Evolutionary conservation across 2,113 vertebrate species (phyloP), one percentile per base, ranked within the genome.

Genomic region (Burhinus oedicnemus): DNA sequence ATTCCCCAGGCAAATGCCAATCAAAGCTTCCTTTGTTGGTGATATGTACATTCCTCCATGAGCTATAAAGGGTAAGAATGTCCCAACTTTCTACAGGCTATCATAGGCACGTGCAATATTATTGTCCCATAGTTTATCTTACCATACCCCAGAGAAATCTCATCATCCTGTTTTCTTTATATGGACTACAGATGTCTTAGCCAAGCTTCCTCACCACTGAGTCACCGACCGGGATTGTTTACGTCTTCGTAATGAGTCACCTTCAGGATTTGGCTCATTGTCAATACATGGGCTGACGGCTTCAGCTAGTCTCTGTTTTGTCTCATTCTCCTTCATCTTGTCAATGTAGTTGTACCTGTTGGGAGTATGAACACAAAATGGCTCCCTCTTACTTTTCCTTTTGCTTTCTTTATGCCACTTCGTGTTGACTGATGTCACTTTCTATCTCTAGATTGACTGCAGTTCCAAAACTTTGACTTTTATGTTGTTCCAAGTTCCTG

Each of bases 161-260:
- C 92, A 97, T 89, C 97, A 98, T 97, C 97, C 97, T 98, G 97
- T 97, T 98, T 97, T 98, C 96, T 98, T 98, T 97, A 96, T 97
- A 97, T 98, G 97, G 96, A 85, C 94, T 95, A 96, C 97, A 98
- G 97, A 97, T 97, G 96, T 98, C 92, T 97, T 78, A 95, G 96
- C 94, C 96, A 95, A 96, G 92, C 91, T 97, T 97, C 96, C 95
- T 96, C 87, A 96, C 85, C 71, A 94, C 85, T 96, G 96, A 97
- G 92, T 95, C 93, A 96, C 93, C 2, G 18, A 72, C 82, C 45
- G 80, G 83, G 76, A 92, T 93, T 87, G 88, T 96, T 97, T 96
- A 95, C 58, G 13, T 93, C 95, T 96, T 96, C 92, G 78, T 93
- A 97, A 93, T 97, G 94, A 97, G 95, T 95, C 96, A 97, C 95